A percentile compares a stretch with the other conserved stretches of the same genome.
Conservation (phyloP, 2,888 invertebrate genomes). For the Drosophila pegasa region DNA sequence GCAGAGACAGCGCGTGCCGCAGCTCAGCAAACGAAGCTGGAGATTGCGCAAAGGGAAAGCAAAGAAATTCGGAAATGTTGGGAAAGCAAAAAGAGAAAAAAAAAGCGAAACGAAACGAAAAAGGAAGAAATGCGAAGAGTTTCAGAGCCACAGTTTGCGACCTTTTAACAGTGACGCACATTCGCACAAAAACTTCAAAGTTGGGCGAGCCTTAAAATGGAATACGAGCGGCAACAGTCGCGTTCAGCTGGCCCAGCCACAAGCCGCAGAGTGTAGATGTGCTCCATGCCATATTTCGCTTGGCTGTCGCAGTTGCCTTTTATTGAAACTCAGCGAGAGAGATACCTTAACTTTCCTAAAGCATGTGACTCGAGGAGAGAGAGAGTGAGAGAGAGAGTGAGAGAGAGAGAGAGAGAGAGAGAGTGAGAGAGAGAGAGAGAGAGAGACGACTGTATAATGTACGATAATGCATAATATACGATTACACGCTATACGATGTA, state of each 20-base stretch:
- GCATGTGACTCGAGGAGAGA: conserved; percentile 4
- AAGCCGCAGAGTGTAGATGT: conserved; percentile 65
- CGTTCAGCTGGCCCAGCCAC: conserved; percentile 47
- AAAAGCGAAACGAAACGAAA: conserved; percentile 21
- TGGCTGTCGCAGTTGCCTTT: conserved; percentile 22
- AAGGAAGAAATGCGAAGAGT: conserved; percentile 21
- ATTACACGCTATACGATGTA: no score
- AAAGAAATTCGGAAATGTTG: conserved; percentile 53
- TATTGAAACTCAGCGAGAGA: neutral
- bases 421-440: no score
- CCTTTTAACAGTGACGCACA: conserved; percentile 67
- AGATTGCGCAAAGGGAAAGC: conserved; percentile 31
- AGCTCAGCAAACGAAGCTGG: conserved; percentile 54
- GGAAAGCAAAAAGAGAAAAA: conserved; percentile 34
- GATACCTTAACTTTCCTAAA: neutral
- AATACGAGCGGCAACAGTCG: conserved; percentile 42
- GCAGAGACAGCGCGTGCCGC: conserved; percentile 59
- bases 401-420: no score
- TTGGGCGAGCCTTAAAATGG: conserved; percentile 49
- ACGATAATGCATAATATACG: no score
- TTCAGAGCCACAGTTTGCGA: conserved; percentile 43
- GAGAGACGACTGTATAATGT: no score
- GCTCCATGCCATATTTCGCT: conserved; percentile 50
- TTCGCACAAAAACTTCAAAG: conserved; percentile 52
- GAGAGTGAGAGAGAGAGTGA: no score